phyloP scores from a whole-genome alignment of 2,797 vertebrate genomes.

The Megalops cyprinoides region DNA sequence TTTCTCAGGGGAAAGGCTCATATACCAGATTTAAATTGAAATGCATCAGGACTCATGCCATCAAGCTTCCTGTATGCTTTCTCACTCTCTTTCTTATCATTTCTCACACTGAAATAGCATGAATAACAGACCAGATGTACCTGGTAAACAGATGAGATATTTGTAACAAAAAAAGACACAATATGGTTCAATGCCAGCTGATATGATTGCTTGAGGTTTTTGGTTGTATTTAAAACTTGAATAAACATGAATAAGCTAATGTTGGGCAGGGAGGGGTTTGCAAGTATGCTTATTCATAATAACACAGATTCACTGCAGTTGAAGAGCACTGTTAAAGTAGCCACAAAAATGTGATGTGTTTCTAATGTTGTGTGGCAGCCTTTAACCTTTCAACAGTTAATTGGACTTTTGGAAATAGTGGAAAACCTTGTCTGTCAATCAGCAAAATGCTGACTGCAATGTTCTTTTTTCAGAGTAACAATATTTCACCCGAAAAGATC shows the following conservation, averaged over 20 bases:
- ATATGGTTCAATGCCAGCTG: neutral
- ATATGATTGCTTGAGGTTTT: neutral
- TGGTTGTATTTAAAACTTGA: neutral
- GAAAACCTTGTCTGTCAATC: too few species aligned
- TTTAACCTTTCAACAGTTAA: too few species aligned
- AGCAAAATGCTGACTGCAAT: too few species aligned
- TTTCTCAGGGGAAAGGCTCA: conserved; percentile 20
- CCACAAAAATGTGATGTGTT: neutral
- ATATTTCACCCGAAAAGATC: too few species aligned
- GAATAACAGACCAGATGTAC: conserved; percentile 34
- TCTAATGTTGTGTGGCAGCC: neutral
- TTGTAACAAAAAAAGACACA: conserved; percentile 13
- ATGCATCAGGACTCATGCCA: conserved; percentile 13
- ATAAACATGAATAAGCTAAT: neutral
- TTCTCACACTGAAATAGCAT: conserved; percentile 52
- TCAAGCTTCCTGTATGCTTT: conserved; percentile 34
- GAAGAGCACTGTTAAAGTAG: neutral
- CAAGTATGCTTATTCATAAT: neutral
- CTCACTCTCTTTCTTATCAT: conserved; percentile 45
- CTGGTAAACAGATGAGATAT: conserved; percentile 39
- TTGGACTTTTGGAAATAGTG: too few species aligned
- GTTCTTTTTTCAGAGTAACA: too few species aligned
- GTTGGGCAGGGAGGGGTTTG: neutral
- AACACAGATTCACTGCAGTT: neutral
- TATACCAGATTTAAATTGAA: conserved; percentile 8